Evolutionary conservation across 2,113 vertebrate genomes (phyloP), one percentile per base, ranked within the genome.

Genomic region (Lepidothrix coronata): DNA sequence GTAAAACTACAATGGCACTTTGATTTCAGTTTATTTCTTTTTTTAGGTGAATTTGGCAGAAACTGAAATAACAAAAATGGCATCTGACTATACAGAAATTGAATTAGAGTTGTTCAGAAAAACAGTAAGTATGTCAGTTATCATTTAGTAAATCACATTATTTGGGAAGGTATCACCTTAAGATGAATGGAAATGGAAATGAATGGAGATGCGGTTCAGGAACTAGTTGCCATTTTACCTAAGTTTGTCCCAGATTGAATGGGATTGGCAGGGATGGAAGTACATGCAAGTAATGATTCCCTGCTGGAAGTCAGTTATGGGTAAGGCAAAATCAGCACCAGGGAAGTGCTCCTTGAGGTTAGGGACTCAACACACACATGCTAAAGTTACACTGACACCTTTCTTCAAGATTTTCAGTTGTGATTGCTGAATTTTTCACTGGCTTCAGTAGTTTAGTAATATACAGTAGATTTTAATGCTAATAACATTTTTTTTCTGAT

Each of bases 71-170:
- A 99, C 99, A 75, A 98, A 98, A 96, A 98, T 99, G 99, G 98
- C 99, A 2, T 98, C 98, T 14, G 99, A 99, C 98, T 99, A 99
- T 86, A 97, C 99, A 6, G 99, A 99, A 95, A 99, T 97, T n/a
- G 99, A 99, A 77, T 94, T 99, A 77, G 99, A 99, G 93, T 96
- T 99, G 67, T 99, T 99, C 94, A 98, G 98, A 85, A 99, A 99
- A 98, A 98, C 98, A 3, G 99, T 99, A 93, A 98, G 98, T 98
- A 74, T 27, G 24, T 25, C 11, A 55, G 5, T 52, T 74, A 14
- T 12, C 49, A 14, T 21, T 72, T 22, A 54, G 14, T 35, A 58
- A 82, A 57, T 63, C 1, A 14, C 28, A 48, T 46, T 75, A 54
- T 77, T 49, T 35, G 16, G 74, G 62, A 80, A 48, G 9, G 14